Conservation (phyloP, 2,113 vertebrate genomes). For the Sphyrna mokarran region DNA sequence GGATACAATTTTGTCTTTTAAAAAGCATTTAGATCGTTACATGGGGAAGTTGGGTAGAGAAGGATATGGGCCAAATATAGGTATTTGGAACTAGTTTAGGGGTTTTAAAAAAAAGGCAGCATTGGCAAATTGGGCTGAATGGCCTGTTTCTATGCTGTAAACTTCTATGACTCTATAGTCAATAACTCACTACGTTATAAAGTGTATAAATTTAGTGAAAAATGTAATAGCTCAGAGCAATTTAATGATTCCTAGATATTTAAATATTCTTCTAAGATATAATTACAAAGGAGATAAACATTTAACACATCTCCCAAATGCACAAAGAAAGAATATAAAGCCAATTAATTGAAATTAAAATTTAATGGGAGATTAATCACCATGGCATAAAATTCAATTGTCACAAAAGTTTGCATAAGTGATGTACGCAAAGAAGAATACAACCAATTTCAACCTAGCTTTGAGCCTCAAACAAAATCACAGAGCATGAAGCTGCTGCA, state of each 20-base stretch:
- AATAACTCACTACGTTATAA: conserved; percentile 44
- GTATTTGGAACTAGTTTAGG: too few species aligned
- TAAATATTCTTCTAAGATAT: conserved; percentile 63
- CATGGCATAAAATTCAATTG: conserved; percentile 63
- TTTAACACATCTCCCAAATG: conserved; percentile 58
- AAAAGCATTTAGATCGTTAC: too few species aligned
- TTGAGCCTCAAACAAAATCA: background rate
- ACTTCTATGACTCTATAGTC: background rate
- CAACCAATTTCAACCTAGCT: background rate
- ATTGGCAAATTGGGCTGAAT: too few species aligned
- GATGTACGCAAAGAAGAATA: background rate
- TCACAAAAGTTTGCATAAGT: conserved; percentile 41
- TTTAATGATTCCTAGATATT: conserved; percentile 64
- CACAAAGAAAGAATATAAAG: conserved; percentile 57
- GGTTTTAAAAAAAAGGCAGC: too few species aligned
- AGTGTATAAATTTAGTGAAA: conserved; percentile 53
- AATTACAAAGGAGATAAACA: conserved; percentile 65
- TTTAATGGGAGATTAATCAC: conserved; percentile 60
- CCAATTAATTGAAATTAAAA: conserved; percentile 71
- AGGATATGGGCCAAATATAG: too few species aligned
- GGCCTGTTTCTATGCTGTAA: too few species aligned
- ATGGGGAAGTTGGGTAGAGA: too few species aligned
- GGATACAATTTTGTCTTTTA: too few species aligned
- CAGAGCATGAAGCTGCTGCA: background rate
- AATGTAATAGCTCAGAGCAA: conserved; percentile 50